Percentiles rank a stretch among this genome's conserved stretches.
These are phyloP conservation scores for Drosophila varians DNA, from an alignment of 1,140 invertebrate species.

Conservation along the genomic window DNA sequence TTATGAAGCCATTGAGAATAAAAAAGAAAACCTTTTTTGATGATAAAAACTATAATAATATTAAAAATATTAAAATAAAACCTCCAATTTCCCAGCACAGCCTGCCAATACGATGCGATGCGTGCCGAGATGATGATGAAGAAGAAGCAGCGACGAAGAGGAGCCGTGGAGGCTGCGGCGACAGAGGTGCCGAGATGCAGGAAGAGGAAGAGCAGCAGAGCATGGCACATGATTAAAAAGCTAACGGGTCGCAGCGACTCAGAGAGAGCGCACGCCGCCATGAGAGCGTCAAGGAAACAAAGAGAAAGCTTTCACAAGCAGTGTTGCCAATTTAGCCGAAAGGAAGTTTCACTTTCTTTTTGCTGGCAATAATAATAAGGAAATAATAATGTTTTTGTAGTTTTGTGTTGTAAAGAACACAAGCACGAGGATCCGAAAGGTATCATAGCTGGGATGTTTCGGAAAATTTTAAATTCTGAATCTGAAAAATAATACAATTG, in stretches of 20 bases:
- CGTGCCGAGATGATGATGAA: slow-evolving; percentile 7
- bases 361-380: too few relatives aligned
- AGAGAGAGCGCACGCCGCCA: slow-evolving; percentile 26
- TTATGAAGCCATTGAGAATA: too few relatives aligned
- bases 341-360: too few relatives aligned
- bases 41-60: too few relatives aligned
- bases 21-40: too few relatives aligned
- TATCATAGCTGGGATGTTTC: too few relatives aligned
- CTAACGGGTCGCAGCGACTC: slow-evolving; percentile 24
- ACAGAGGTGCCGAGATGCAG: not conserved
- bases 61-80: not conserved
- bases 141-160: not conserved
- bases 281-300: not conserved
- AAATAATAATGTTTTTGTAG: too few relatives aligned
- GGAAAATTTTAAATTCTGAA: too few relatives aligned
- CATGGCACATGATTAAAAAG: slow-evolving; percentile 39
- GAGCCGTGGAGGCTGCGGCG: not conserved
- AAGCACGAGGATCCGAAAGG: too few relatives aligned
- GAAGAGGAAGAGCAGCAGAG: slow-evolving; percentile 9
- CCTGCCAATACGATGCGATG: slow-evolving; percentile 9
- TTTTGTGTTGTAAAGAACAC: too few relatives aligned
- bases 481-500: too few relatives aligned
- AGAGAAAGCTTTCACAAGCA: not conserved
- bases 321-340: not conserved
- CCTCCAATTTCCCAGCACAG: not conserved